Percentiles rank a stretch among this genome's conserved stretches.
phyloP scores from a whole-genome alignment of 2,113 vertebrate genomes.

The Telmatochromis sp. region DNA sequence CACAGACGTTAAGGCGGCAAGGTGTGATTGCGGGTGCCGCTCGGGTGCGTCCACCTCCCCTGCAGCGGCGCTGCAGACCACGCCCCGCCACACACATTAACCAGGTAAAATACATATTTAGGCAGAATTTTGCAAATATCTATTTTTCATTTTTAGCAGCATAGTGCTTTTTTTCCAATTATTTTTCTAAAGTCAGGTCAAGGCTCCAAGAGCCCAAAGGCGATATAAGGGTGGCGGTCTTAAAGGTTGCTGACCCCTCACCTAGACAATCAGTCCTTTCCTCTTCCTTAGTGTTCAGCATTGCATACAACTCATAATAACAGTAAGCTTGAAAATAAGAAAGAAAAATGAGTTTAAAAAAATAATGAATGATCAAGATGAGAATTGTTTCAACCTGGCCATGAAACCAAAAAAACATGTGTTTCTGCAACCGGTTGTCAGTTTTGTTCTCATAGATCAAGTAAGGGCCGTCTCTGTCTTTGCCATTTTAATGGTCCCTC shows the following conservation, averaged over 20 bases:
- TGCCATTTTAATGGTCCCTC: background rate
- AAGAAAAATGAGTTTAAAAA: background rate
- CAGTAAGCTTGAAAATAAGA: background rate
- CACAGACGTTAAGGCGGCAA: background rate
- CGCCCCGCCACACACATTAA: accelerated
- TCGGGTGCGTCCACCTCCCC: background rate
- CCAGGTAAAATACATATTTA: background rate
- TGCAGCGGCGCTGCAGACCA: background rate
- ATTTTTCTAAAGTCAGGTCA: background rate
- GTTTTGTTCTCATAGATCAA: background rate
- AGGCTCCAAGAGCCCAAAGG: background rate
- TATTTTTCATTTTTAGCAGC: background rate
- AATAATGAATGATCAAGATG: background rate
- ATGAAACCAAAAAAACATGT: background rate
- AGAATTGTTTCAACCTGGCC: background rate
- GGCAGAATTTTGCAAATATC: background rate
- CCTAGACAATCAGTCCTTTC: too few relatives aligned
- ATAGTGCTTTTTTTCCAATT: background rate
- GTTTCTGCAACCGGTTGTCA: background rate
- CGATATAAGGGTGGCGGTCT: background rate
- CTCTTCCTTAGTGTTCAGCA: too few relatives aligned
- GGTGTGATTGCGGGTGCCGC: background rate
- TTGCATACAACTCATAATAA: too few relatives aligned
- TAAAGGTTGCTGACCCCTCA: background rate
- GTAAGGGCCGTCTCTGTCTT: background rate